Evolutionary conservation across 2,797 vertebrate species (phyloP).

Genomic region (Toxotes lorentzi): DNA sequence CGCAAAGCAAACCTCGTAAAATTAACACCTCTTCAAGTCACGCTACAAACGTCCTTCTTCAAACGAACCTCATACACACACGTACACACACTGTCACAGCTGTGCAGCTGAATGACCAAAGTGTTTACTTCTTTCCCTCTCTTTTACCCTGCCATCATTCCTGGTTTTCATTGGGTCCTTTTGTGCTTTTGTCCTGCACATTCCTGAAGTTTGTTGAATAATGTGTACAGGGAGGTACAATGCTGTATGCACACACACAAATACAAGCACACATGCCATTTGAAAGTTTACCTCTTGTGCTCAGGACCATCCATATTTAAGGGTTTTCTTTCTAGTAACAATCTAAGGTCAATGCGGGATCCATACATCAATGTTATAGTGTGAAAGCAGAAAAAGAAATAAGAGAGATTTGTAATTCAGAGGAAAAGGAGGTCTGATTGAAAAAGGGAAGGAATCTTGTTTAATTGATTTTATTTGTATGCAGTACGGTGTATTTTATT

Average conservation of each 20-base stretch:
- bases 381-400: not conserved
- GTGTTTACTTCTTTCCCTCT: slow-evolving; percentile 75
- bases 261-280: slow-evolving; percentile 27
- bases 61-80: slow-evolving; percentile 60
- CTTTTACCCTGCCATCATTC: slow-evolving; percentile 59
- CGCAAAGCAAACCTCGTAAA: slow-evolving; percentile 78
- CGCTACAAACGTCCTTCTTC: slow-evolving; percentile 66
- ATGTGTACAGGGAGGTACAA: slow-evolving; percentile 38
- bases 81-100: slow-evolving; percentile 70
- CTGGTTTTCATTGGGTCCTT: slow-evolving; percentile 61
- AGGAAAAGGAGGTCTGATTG: not conserved
- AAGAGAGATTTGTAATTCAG: not conserved
- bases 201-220: slow-evolving; percentile 69
- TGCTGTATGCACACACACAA: slow-evolving; percentile 43
- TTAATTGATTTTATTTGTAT: not conserved
- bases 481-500: slow-evolving; percentile 1
- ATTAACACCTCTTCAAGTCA: slow-evolving; percentile 75
- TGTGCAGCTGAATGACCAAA: slow-evolving; percentile 76
- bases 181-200: slow-evolving; percentile 63
- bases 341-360: slow-evolving; percentile 29
- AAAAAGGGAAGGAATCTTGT: not conserved
- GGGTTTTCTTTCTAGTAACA: slow-evolving; percentile 1
- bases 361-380: not conserved
- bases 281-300: slow-evolving; percentile 50
- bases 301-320: slow-evolving; percentile 15